Evolutionary conservation across 2,797 vertebrate species (phyloP), one percentile per base, ranked within the genome.

Genomic region (Rhabdomys pumilio): DNA sequence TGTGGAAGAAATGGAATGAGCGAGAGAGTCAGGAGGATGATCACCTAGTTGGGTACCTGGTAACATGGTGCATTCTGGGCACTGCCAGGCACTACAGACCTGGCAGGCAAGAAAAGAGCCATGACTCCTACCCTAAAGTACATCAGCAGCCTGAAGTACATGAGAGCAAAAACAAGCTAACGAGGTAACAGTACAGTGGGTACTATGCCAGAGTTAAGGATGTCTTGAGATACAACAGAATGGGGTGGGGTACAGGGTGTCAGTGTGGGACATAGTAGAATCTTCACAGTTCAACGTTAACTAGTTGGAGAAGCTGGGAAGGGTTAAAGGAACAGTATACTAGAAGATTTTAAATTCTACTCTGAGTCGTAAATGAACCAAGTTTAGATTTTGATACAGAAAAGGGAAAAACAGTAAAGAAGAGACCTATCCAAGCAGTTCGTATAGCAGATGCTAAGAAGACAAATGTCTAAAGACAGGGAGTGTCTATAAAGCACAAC

Each of bases 341-440:
- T 10, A 57, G 31, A 82, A 92, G 3, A 85, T 69, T 53, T 65
- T 75, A 55, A 73, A 81, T 73, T 91, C 1, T 81, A 67, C 11
- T 79, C 9, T 34, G 69, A 76, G 17, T 89, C 57, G 69, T n/a
- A 41, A 38, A 67, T 50, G 50, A 91, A 91, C 24, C 3, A 69
- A 34, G 53, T 50, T 63, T 82, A 85, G 50, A 31, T 41, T 87
- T 90, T 92, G 93, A 80, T 75, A 92, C 29, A 86, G 20, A 26
- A 69, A 73, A 8, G 11, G 41, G 22, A n/a, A 12, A 44, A 69
- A 2, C 3, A 24, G 55, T 1, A 19, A 26, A 38, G 24, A 38
- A 41, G 12, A 26, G 6, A 84, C 3, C 76, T 93, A 93, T 1
- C 2, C 38, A 72, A 41, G 57, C 12, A 11, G 34, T 13, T 77